Conservation (phyloP, 2,888 invertebrate genomes). For the Auanema freiburgensis region DNA sequence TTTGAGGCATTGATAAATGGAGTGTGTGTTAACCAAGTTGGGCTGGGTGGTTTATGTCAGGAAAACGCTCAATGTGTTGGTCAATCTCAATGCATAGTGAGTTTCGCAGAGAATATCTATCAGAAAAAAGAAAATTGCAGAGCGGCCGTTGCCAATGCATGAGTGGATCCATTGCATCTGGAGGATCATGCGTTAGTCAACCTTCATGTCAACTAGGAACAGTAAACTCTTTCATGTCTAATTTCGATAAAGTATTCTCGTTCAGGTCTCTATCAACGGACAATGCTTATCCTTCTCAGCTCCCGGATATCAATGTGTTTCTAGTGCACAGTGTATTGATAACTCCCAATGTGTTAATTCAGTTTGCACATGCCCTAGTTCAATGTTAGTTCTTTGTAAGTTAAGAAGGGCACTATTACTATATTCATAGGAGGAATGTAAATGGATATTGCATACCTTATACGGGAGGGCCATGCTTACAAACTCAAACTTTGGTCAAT, state of each 20-base stretch:
- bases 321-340: slow-evolving; percentile 34
- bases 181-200: slow-evolving; percentile 9
- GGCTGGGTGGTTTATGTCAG: slow-evolving; percentile 7
- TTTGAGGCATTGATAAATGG: slow-evolving; percentile 16
- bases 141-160: slow-evolving; percentile 12
- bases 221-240: not conserved
- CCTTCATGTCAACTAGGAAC: not conserved
- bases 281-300: slow-evolving; percentile 34
- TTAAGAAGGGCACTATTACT: too few species aligned
- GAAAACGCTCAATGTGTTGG: slow-evolving; percentile 6
- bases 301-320: slow-evolving; percentile 27
- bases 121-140: not conserved
- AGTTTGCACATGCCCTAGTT: slow-evolving; percentile 25
- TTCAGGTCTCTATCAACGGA: slow-evolving; percentile 17
- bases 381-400: slow-evolving; percentile 24
- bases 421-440: slow-evolving; percentile 26
- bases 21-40: slow-evolving; percentile 9
- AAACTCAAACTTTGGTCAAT: slow-evolving; percentile 26
- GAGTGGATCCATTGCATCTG: slow-evolving; percentile 1
- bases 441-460: slow-evolving; percentile 37
- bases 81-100: slow-evolving; percentile 7
- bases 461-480: slow-evolving; percentile 21
- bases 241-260: not conserved
- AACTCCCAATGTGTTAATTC: slow-evolving; percentile 28
- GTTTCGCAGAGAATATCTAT: too few species aligned